Evolutionary conservation across 1,140 invertebrate species (phyloP).

Genomic region (Euwallacea similis): DNA sequence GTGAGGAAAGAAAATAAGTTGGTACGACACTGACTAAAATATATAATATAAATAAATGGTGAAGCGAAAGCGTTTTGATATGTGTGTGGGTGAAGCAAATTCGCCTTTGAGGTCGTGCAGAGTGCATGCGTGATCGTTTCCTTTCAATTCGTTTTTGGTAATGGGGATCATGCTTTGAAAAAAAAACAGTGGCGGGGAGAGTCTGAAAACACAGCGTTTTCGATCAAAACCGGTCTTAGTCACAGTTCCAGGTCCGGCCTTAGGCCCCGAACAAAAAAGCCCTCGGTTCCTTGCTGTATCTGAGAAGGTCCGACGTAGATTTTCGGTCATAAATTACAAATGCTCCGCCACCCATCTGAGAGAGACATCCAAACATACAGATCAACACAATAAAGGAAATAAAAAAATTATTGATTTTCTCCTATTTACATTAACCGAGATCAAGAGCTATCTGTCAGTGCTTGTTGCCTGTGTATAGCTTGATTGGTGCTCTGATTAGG

Average conservation of each 20-base stretch:
- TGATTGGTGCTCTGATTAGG: neutral
- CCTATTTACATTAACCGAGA: slow-evolving; percentile 22
- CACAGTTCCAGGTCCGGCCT: slow-evolving; percentile 36
- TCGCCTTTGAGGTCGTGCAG: neutral
- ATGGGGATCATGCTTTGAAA: neutral
- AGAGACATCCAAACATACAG: slow-evolving; percentile 30
- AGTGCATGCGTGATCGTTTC: slow-evolving; percentile 1
- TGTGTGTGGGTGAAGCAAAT: no score
- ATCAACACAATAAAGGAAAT: slow-evolving; percentile 19
- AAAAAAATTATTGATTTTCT: slow-evolving; percentile 4
- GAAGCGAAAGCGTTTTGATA: neutral
- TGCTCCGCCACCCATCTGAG: slow-evolving; percentile 5
- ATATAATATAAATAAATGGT: no score
- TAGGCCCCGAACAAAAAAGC: slow-evolving; percentile 23
- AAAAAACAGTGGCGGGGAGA: slow-evolving; percentile 28
- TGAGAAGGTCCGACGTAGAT: slow-evolving; percentile 70
- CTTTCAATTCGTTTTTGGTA: neutral
- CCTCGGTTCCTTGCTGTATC: slow-evolving; percentile 77
- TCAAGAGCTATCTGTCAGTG: slow-evolving; percentile 52
- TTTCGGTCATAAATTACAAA: neutral
- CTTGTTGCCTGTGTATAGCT: slow-evolving; percentile 30
- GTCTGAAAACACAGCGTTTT: slow-evolving; percentile 29
- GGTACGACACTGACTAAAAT: no score
- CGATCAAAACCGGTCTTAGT: slow-evolving; percentile 29
- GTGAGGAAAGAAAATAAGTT: neutral